phyloP scores from a whole-genome alignment of 2,113 vertebrate genomes.

The Pseudorhombus dupliciocellatus region DNA sequence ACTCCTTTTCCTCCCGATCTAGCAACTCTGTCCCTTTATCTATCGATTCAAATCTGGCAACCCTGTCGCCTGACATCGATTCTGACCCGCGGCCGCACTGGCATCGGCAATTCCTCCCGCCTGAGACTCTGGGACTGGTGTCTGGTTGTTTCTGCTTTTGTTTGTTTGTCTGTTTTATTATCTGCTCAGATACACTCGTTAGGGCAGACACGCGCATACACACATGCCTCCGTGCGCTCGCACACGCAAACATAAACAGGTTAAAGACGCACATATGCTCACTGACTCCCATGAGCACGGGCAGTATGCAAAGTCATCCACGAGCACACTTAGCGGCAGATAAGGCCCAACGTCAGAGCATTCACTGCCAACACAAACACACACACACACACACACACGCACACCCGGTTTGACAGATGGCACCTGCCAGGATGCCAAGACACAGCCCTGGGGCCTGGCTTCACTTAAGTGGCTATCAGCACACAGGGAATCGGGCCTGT shows the following conservation, averaged over 20 bases:
- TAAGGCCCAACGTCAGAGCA: background rate
- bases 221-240: background rate
- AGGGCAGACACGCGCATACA: background rate
- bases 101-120: slow-evolving; percentile 13
- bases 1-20: slow-evolving; percentile 41
- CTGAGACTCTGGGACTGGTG: background rate
- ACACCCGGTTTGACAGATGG: slow-evolving; percentile 68
- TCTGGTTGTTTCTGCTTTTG: background rate
- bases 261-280: slow-evolving; percentile 37
- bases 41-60: slow-evolving; percentile 52
- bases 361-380: slow-evolving; percentile 4
- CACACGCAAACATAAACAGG: background rate
- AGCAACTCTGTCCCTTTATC: slow-evolving; percentile 42
- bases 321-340: slow-evolving; percentile 28
- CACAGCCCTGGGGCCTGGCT: slow-evolving; percentile 60
- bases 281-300: slow-evolving; percentile 31
- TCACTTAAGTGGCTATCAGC: slow-evolving; percentile 70
- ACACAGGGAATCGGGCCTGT: slow-evolving; percentile 49
- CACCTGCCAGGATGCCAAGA: slow-evolving; percentile 67
- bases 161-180: slow-evolving; percentile 15
- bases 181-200: slow-evolving; percentile 2
- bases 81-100: background rate
- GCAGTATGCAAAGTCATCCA: slow-evolving; percentile 30
- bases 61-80: slow-evolving; percentile 45
- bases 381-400: slow-evolving; percentile 12